Percentiles rank a stretch among this genome's conserved stretches.
phyloP scores from a whole-genome alignment of 2,888 invertebrate genomes.

The Drosophila koepferae region DNA sequence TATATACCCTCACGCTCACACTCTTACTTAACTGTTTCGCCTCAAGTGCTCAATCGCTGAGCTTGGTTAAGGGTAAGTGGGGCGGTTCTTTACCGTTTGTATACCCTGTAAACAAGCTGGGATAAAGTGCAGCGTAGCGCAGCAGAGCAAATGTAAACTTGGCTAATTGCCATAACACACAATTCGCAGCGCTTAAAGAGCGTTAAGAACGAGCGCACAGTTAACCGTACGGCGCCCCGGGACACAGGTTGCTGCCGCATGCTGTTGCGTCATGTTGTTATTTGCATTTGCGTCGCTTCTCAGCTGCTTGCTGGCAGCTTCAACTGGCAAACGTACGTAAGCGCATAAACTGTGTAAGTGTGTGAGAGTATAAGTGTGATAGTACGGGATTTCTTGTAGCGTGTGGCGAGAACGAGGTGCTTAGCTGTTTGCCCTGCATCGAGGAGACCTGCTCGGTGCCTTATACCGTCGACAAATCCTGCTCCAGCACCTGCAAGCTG shows the following conservation, averaged over 20 bases:
- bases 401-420: constrained; percentile 54
- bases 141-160: constrained; percentile 11
- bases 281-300: constrained; percentile 36
- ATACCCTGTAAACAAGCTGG: constrained; percentile 15
- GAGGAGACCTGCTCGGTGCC: constrained; percentile 42
- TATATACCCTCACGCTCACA: not conserved
- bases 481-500: constrained; percentile 28
- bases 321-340: constrained; percentile 43
- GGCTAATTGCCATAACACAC: constrained; percentile 50
- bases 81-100: not conserved
- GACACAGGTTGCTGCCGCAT: constrained; percentile 11
- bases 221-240: constrained; percentile 4
- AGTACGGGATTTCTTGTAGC: constrained; percentile 24
- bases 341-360: not conserved
- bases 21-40: not conserved
- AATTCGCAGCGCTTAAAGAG: constrained; percentile 40
- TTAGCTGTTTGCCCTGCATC: constrained; percentile 44
- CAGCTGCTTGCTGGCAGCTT: constrained; percentile 17
- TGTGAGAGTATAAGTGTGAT: not conserved
- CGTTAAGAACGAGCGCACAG: constrained; percentile 25
- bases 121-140: not conserved
- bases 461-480: rapidly evolving
- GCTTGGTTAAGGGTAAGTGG: not conserved
- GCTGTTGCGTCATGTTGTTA: constrained; percentile 33
- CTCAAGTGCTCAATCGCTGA: not conserved